Percentiles rank a stretch among this genome's conserved stretches.
phyloP scores from a whole-genome alignment of 2,113 vertebrate species.

The Syrrhaptes paradoxus region DNA sequence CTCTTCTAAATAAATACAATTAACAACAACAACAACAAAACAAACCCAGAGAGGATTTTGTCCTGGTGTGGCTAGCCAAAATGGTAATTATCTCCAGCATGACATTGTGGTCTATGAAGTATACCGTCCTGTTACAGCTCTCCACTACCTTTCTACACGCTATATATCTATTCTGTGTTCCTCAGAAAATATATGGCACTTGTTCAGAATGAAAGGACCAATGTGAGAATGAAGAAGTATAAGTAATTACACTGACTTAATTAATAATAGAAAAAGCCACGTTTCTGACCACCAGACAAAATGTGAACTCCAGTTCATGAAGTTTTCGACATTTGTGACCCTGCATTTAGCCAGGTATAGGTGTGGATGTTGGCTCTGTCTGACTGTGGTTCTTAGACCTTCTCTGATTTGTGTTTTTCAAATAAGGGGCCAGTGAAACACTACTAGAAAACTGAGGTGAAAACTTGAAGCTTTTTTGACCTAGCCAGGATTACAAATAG shows the following conservation, averaged over 20 bases:
- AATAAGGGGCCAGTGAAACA: not conserved
- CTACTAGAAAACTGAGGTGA: not conserved
- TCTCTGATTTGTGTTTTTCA: not conserved
- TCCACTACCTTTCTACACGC: not conserved
- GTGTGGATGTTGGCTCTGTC: not conserved
- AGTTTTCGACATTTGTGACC: not conserved
- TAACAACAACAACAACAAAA: not conserved
- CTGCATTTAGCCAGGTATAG: not conserved
- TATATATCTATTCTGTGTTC: not conserved
- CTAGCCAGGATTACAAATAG: no score
- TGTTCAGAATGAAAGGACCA: not conserved
- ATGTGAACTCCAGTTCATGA: not conserved
- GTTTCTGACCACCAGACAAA: not conserved
- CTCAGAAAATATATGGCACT: not conserved
- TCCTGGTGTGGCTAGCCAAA: not conserved
- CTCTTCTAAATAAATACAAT: conserved; percentile 26
- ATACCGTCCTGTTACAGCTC: not conserved
- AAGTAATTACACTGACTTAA: not conserved
- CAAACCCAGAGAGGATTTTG: not conserved
- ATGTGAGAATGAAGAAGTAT: not conserved
- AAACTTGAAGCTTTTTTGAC: not conserved
- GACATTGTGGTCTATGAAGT: not conserved
- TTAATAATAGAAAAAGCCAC: not conserved
- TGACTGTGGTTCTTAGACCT: not conserved
- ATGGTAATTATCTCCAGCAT: not conserved